Evolutionary conservation across 2,113 vertebrate genomes (phyloP).

Genomic region (Nibea coibor): DNA sequence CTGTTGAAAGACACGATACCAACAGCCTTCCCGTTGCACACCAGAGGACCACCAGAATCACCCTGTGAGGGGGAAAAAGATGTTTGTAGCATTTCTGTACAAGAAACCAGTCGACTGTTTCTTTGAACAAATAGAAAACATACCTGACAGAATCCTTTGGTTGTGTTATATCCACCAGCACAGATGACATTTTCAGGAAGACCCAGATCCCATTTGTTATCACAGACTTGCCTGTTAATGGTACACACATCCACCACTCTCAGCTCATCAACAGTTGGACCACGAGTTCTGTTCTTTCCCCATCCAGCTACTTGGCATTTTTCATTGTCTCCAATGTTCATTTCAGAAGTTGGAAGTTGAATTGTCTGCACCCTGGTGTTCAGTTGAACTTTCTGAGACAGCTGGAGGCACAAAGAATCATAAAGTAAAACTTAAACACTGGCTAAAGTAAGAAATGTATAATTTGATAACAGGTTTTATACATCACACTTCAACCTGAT

Average conservation of each 20-base stretch:
- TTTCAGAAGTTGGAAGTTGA: background rate
- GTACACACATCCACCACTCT: slow-evolving; percentile 47
- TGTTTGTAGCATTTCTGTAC: no score
- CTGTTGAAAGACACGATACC: no score
- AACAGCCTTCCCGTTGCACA: no score
- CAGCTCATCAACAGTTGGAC: rapidly evolving
- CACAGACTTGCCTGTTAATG: slow-evolving; percentile 39
- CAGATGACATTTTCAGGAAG: slow-evolving; percentile 69
- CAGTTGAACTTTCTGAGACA: slow-evolving; percentile 3
- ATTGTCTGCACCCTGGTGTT: background rate
- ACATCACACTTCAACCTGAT: background rate
- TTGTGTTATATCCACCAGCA: slow-evolving; percentile 54
- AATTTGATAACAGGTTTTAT: background rate
- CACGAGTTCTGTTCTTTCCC: background rate
- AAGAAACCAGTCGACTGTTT: no score
- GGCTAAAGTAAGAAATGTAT: background rate
- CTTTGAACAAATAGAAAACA: no score
- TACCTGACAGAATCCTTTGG: no score
- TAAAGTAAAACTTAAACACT: no score
- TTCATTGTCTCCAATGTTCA: background rate
- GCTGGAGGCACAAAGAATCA: slow-evolving; percentile 34
- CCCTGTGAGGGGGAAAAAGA: no score
- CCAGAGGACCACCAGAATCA: no score
- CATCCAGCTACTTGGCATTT: slow-evolving; percentile 76
- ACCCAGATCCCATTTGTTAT: rapidly evolving